These are phyloP conservation scores for Barypeithes pellucidus DNA, from an alignment of 2,888 invertebrate species.

Conservation along the genomic window DNA sequence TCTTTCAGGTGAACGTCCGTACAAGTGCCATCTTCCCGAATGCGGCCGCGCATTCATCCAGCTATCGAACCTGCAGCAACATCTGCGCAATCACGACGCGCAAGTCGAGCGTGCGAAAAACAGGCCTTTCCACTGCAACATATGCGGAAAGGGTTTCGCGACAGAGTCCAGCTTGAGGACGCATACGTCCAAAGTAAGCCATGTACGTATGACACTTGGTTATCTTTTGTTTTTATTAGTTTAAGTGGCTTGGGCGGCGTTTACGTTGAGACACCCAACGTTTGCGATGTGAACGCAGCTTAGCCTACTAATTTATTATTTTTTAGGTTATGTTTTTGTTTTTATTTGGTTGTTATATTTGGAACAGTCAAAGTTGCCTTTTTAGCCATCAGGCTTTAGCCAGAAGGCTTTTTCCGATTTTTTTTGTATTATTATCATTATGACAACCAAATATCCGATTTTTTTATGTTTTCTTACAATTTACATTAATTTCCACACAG, in stretches of 20 bases:
- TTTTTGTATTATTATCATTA: not conserved
- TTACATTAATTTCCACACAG: constrained; percentile 58
- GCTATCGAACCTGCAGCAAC: constrained; percentile 96
- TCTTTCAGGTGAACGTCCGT: constrained; percentile 93
- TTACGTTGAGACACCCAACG: not conserved
- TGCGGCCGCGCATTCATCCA: constrained; percentile 98
- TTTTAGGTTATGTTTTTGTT: constrained; percentile 40
- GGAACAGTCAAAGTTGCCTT: not conserved
- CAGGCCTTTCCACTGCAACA: constrained; percentile 95
- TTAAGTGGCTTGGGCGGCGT: constrained; percentile 6
- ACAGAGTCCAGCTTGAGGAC: constrained; percentile 96
- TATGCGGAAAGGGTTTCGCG: constrained; percentile 97
- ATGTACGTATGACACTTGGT: constrained; percentile 72
- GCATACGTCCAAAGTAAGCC: constrained; percentile 97
- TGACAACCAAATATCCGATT: constrained; percentile 21
- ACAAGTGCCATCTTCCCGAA: constrained; percentile 96
- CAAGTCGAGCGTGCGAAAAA: constrained; percentile 96
- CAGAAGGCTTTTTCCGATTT: not conserved
- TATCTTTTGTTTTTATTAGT: constrained; percentile 51
- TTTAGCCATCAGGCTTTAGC: no score
- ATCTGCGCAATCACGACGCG: constrained; percentile 95
- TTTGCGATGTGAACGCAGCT: not conserved
- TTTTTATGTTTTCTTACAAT: constrained; percentile 48
- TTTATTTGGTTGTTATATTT: constrained; percentile 27
- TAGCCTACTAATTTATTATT: constrained; percentile 12